These are phyloP conservation scores for Ploceus nigricollis DNA, from an alignment of 2,113 vertebrate genomes.

Conservation along the genomic window DNA sequence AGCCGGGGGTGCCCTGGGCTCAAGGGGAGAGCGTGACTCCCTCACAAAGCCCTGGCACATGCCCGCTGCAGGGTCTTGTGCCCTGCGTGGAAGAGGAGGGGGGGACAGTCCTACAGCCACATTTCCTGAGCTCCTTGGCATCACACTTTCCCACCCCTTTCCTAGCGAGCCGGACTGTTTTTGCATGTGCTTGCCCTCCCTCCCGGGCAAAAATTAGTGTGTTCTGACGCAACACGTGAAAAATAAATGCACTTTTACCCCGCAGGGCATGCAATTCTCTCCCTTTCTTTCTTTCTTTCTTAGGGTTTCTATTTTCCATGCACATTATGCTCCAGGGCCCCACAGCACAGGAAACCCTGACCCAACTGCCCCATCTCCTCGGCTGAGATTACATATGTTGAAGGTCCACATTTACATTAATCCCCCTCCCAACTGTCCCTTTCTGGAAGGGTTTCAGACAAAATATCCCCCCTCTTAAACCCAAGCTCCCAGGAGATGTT, in stretches of 20 bases:
- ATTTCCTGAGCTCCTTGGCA: neutral
- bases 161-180: neutral
- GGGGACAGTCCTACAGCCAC: neutral
- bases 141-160: neutral
- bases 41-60: neutral
- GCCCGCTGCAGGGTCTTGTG: accelerated
- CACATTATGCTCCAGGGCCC: neutral
- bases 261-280: neutral
- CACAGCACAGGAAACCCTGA: neutral
- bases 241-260: neutral
- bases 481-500: neutral
- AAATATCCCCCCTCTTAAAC: neutral
- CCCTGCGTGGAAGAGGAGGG: accelerated
- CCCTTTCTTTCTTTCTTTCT: neutral
- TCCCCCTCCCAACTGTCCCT: neutral
- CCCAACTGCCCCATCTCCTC: neutral
- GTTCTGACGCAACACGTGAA: neutral
- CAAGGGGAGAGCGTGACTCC: neutral
- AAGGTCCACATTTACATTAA: neutral
- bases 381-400: neutral
- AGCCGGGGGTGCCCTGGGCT: neutral
- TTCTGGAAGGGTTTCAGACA: neutral
- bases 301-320: neutral
- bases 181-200: neutral
- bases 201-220: neutral